Conservation (phyloP, 2,113 vertebrate species). For the Columba janthina region DNA sequence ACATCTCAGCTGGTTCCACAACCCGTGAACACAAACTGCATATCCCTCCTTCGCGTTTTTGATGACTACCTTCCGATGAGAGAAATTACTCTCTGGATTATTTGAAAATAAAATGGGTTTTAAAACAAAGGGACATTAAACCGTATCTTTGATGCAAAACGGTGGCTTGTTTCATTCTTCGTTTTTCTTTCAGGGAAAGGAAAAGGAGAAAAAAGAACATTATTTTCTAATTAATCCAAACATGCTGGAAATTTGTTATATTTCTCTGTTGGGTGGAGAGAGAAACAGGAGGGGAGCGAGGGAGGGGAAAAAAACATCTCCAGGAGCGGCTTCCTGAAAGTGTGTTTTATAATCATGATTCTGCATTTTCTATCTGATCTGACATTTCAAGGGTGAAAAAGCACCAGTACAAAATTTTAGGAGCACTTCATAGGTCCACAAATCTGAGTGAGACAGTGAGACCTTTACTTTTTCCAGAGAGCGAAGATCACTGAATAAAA, state of each 20-base stretch:
- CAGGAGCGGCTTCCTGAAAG: neutral
- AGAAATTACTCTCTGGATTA: neutral
- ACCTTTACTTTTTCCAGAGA: neutral
- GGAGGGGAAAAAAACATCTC: neutral
- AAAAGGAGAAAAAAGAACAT: neutral
- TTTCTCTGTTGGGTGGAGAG: neutral
- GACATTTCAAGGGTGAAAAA: neutral
- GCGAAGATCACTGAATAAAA: neutral
- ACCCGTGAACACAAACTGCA: neutral
- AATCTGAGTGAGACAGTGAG: neutral
- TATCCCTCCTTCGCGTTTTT: neutral
- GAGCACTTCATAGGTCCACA: neutral
- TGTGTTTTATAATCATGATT: neutral
- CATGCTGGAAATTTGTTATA: neutral
- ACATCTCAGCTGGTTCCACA: neutral
- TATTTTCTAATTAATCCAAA: neutral
- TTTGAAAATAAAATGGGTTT: neutral
- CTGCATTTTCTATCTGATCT: neutral
- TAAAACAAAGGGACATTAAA: neutral
- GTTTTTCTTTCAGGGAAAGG: neutral
- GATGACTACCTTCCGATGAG: neutral
- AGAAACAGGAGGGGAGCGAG: neutral
- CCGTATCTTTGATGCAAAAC: neutral
- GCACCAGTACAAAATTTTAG: neutral
- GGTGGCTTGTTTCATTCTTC: rapidly evolving